Evolutionary conservation across 1,140 invertebrate genomes (phyloP).

Genomic region (Tetranychus urticae): DNA sequence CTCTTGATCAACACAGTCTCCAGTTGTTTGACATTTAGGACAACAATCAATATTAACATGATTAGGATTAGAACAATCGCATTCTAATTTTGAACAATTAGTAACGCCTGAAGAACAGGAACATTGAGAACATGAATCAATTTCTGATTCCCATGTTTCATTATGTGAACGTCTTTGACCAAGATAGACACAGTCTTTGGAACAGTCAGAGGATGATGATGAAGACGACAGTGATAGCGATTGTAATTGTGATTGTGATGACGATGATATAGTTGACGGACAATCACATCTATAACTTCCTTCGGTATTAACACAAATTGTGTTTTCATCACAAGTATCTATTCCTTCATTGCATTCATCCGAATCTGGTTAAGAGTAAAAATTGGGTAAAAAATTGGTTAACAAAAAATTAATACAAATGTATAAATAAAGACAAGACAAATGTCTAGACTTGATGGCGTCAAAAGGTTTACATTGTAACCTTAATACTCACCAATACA

Average conservation of each 20-base stretch:
- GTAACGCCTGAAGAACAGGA: conserved; percentile 10
- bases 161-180: not conserved
- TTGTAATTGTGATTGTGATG: not conserved
- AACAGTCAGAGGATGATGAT: not conserved
- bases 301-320: conserved; percentile 55
- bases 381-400: too few relatives aligned
- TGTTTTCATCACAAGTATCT: conserved; percentile 40
- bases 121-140: conserved; percentile 9
- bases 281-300: conserved; percentile 65
- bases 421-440: too few relatives aligned
- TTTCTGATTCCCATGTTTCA: not conserved
- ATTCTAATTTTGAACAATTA: conserved; percentile 7
- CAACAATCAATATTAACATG: conserved; percentile 10
- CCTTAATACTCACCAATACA: conserved; percentile 3
- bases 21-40: conserved; percentile 11
- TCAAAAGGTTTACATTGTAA: too few relatives aligned
- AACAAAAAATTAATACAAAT: too few relatives aligned
- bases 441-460: too few relatives aligned
- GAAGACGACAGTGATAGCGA: too few relatives aligned
- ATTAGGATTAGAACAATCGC: conserved; percentile 5
- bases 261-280: conserved; percentile 20
- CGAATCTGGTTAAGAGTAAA: conserved; percentile 40
- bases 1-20: conserved; percentile 12
- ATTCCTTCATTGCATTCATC: conserved; percentile 49
- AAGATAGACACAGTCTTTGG: not conserved